phyloP scores from a whole-genome alignment of 2,113 vertebrate species.

The Lagopus leucura region DNA sequence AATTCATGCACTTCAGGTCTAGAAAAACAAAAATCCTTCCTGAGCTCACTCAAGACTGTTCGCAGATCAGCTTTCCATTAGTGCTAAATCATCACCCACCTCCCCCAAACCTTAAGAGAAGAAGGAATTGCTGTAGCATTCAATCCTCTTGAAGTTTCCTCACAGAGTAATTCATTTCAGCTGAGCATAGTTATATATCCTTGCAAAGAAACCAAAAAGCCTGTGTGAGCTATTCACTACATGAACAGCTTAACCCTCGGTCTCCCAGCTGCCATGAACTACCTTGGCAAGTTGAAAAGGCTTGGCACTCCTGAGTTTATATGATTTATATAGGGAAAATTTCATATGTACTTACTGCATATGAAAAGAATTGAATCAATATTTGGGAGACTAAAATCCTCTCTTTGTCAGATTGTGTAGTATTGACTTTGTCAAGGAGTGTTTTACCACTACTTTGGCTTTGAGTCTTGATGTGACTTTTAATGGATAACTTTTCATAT shows the following conservation, averaged over 20 bases:
- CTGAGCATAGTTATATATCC: not conserved
- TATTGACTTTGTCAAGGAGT: not conserved
- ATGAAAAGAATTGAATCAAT: not conserved
- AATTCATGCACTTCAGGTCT: not conserved
- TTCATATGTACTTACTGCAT: not conserved
- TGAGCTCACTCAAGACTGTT: not conserved
- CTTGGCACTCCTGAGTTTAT: not conserved
- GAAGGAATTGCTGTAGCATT: not conserved
- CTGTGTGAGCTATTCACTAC: not conserved
- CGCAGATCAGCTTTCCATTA: constrained; percentile 1
- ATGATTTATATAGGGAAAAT: not conserved
- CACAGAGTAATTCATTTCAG: constrained; percentile 20
- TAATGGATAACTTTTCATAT: not conserved
- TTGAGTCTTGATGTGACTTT: not conserved
- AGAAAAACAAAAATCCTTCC: not conserved
- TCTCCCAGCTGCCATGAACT: not conserved
- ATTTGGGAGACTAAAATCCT: not conserved
- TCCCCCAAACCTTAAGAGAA: not conserved
- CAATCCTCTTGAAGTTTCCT: not conserved
- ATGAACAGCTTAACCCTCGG: not conserved
- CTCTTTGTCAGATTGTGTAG: not conserved
- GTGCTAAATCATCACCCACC: not conserved
- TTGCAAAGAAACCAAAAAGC: not conserved
- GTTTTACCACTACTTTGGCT: not conserved
- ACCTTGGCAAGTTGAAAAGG: not conserved